Evolutionary conservation across 1,140 invertebrate species (phyloP).

Genomic region (Asobara japonica): DNA sequence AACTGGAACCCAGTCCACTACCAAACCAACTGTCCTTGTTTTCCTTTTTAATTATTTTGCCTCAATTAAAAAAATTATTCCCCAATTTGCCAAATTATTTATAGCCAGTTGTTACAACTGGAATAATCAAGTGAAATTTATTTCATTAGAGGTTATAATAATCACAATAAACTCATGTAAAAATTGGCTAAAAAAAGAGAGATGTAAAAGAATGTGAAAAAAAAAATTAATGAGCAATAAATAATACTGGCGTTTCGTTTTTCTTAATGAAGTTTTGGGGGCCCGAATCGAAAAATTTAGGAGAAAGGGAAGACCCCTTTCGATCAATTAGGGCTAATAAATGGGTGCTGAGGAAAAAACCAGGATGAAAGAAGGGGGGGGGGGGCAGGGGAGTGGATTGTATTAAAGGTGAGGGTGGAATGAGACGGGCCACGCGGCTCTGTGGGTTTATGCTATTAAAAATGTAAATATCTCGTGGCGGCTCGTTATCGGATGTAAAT

Average conservation of each 20-base stretch:
- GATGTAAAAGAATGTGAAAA: neutral
- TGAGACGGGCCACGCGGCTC: constrained; percentile 38
- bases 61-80: too few species aligned
- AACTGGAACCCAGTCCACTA: too few species aligned
- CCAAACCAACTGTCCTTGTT: too few species aligned
- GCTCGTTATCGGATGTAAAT: constrained; percentile 66
- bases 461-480: constrained; percentile 66
- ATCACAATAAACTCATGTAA: neutral
- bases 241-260: constrained; percentile 2
- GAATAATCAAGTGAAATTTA: too few species aligned
- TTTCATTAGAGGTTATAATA: constrained; percentile 3
- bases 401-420: constrained; percentile 37
- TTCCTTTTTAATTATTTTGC: too few species aligned
- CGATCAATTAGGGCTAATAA: constrained; percentile 66
- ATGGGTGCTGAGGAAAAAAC: constrained; percentile 48
- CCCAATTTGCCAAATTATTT: too few species aligned
- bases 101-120: too few species aligned
- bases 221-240: constrained; percentile 13
- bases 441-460: constrained; percentile 66
- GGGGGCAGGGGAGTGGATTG: neutral
- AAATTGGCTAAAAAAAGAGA: neutral
- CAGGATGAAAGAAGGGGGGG: constrained; percentile 37
- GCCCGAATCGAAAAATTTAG: neutral
- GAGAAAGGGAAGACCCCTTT: constrained; percentile 44
- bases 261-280: constrained; percentile 8